These are phyloP conservation scores for Caenorhabditis tropicalis DNA, from an alignment of 1,140 invertebrate genomes.

Conservation along the genomic window DNA sequence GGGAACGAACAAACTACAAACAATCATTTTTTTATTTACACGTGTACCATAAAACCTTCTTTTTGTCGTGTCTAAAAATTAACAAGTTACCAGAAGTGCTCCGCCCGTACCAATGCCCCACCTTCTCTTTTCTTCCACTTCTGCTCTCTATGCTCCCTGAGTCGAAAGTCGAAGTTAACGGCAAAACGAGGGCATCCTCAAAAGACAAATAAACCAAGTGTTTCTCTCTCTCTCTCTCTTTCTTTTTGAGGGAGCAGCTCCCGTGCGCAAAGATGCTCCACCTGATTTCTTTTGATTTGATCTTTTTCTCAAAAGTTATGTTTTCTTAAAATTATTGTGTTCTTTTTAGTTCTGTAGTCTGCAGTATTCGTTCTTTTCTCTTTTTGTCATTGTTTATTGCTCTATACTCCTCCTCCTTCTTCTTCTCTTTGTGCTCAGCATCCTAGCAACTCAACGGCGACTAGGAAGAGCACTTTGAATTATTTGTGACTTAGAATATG, in stretches of 20 bases:
- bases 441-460: conserved; percentile 25
- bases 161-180: neutral
- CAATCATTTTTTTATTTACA: neutral
- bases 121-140: neutral
- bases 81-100: conserved; percentile 27
- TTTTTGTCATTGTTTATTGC: conserved; percentile 15
- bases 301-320: neutral
- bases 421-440: conserved; percentile 29
- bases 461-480: conserved; percentile 33
- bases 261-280: neutral
- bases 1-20: neutral
- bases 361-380: conserved; percentile 11
- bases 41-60: neutral
- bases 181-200: conserved; percentile 4
- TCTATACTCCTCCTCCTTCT: conserved; percentile 15
- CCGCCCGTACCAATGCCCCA: conserved; percentile 20
- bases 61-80: neutral
- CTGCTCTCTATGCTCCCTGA: neutral
- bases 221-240: conserved; percentile 20
- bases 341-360: neutral
- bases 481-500: conserved; percentile 36
- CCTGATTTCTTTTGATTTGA: neutral
- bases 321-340: neutral
- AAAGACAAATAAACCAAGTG: conserved; percentile 27
- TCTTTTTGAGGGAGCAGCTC: neutral